Evolutionary conservation across 1,140 invertebrate genomes (phyloP), one percentile per base, ranked within the genome.

Genomic region (Drosophila orosa): DNA sequence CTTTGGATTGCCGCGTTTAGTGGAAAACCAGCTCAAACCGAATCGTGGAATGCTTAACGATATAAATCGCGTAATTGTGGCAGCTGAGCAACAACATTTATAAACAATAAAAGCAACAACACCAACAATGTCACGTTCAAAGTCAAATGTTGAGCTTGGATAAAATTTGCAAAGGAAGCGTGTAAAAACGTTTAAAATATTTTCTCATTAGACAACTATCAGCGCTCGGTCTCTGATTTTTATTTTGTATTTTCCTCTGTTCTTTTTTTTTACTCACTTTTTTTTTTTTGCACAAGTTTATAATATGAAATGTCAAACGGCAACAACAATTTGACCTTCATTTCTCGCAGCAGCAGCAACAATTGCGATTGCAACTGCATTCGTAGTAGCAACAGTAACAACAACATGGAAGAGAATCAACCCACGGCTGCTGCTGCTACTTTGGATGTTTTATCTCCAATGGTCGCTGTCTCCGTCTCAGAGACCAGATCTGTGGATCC

Each of bases 101-200:
- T 58, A 25, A 72, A 45, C 56, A 66, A 50, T 55, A 60, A 37
- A 42, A 55, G 17, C 48, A 78, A 61, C 60, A 22, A 33, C 72
- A 84, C 48, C 80, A 85, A 84, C 84, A 89, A 89, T 89, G 84
- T 89, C 84, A 89, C 84, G 84, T 89, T 89, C 84, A 89, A 89
- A 90, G 84, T 90, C 84, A 89, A 90, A 84, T 78, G 80, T 58
- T 84, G 74, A 69, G 68, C 75, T 73, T 75, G 61, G 71, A 78
- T 72, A 77, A 85, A 80, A 81, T 89, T 89, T 89, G 84, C 84
- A 84, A 89, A 89, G 84, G 84, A 89, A 89, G 84, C 84, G 85
- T 89, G 80, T 84, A 84, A 76, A 86, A 89, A 61, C 84, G 84
- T 78, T 89, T 89, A 84, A 89, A 89, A 90, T 89, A 89, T 89